Base-by-base conservation (phyloP, 2,888 invertebrate genomes). In the Apamea sordens region DNA sequence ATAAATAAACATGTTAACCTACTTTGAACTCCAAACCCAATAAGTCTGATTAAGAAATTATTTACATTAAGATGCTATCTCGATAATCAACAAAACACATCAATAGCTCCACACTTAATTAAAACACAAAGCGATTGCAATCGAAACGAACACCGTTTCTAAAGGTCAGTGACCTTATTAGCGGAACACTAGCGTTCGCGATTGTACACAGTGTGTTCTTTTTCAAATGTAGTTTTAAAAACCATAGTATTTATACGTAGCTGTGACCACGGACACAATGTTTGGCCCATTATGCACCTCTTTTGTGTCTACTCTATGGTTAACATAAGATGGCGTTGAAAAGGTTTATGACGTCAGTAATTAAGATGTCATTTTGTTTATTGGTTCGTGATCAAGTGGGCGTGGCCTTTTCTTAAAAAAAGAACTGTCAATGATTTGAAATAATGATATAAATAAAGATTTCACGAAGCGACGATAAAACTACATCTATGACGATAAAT, bases 271-370 rank as follows among this genome's bases (percentile, higher is more conserved):
- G 93, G 91, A 92, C 93, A 94, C 91, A 94, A 93, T 94, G 92
- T 93, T 92, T 80, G 70, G 91, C 88, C 86, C 86, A 92, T 95
- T 95, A 93, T 95, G 91, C 83, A 81, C 67, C 85, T 92, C 91
- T 92, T 94, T 94, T 95, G 93, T 93, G 91, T 90, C 89, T 68
- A 36, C 13, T 92, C 91, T 90, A 85, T 89, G 92, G 92, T 93
- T 93, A 94, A 93, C 92, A 93, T 92, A 93, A 93, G 92, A 92
- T 91, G 92, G 90, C 91, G 90, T 88, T 93, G 88, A 90, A 94
- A 94, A 92, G 91, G 94, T 77, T 93, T 93, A 94, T 94, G 90
- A 89, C 91, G 91, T 93, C 92, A 94, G 94, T 94, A 96, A 96
- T 96, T 95, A 94, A 94, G 93, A 91, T 87, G 90, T 93, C 88